Base-by-base conservation (phyloP, 2,113 vertebrate species). In the Canis aureus region DNA sequence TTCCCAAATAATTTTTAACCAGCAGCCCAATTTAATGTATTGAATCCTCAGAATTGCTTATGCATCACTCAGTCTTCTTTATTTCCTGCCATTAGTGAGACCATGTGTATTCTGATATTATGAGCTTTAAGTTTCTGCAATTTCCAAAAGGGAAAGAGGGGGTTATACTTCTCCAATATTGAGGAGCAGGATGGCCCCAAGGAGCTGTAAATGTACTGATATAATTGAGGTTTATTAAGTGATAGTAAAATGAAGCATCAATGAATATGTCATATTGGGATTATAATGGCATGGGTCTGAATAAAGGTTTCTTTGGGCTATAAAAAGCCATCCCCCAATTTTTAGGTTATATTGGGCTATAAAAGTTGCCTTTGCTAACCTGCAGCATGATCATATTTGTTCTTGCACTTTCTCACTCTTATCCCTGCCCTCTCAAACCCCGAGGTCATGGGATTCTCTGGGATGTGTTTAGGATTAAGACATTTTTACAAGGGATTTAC, bases 1-100 rank as follows among this genome's bases (percentile, higher is more conserved):
- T 59, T 93, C 66, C 92, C 76, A 81, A 86, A 76, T 94, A 78
- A 92, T 95, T 96, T 78, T 95, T 96, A 97, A 96, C 5, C 20
- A 94, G 23, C 53, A 86, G 76, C 49, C 64, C 29, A 66, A 20
- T 53, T 96, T 89, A 87, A 94, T 29, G 62, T 81, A 38, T n/a
- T n/a, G 81, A 62, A 55, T 12, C 20, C 2, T 55, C 55, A 62
- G 38, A 90, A 57, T 87, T 90, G 84, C 62, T 76, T 67, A 3
- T 62, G 35, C 95, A 81, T 94, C 76, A 73, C 32, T 15, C 22
- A 55, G 32, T 9, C 27, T 10, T 62, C 81, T 91, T 82, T 76
- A 32, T 73, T 97, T 92, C 32, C 8, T 89, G 29, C 29, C 62
- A 4, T 92, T 35, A 93, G 11, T 62, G 62, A 83, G 25, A 66